These are phyloP conservation scores for Protobothrops flavoviridis DNA, from an alignment of 2,113 vertebrate genomes.

Conservation along the genomic window DNA sequence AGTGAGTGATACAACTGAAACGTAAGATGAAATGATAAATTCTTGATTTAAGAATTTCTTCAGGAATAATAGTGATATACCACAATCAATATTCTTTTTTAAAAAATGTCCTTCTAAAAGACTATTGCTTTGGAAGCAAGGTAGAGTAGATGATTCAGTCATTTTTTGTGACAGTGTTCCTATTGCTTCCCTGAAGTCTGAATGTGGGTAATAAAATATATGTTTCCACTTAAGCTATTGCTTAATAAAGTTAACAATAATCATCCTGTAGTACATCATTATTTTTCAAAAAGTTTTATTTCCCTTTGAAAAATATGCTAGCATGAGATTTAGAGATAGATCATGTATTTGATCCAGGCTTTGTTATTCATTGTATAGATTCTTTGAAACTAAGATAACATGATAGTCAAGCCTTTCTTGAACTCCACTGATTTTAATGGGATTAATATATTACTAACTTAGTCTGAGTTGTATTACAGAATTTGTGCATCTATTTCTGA, in stretches of 20 bases:
- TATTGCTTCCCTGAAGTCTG: neutral
- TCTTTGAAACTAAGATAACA: neutral
- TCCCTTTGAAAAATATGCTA: neutral
- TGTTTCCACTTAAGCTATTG: neutral
- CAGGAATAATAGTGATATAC: neutral
- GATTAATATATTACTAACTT: neutral
- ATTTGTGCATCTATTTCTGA: constrained; percentile 44
- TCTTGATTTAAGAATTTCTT: neutral
- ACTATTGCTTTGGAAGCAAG: neutral
- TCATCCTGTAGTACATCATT: constrained; percentile 16
- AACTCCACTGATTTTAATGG: neutral
- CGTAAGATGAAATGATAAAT: neutral
- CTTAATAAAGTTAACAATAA: neutral
- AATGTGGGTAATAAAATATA: neutral
- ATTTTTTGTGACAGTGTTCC: neutral
- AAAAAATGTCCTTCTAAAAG: neutral
- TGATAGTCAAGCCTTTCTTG: neutral
- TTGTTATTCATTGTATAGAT: constrained; percentile 41
- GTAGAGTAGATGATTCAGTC: neutral
- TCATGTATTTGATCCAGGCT: constrained; percentile 42
- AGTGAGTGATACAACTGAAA: neutral
- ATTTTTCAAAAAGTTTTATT: neutral
- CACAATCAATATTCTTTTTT: neutral
- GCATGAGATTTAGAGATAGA: constrained; percentile 39
- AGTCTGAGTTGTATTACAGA: neutral